A percentile compares a stretch with the other conserved stretches of the same genome.
phyloP scores from a whole-genome alignment of 2,888 invertebrate species.

The Agrochola litura region DNA sequence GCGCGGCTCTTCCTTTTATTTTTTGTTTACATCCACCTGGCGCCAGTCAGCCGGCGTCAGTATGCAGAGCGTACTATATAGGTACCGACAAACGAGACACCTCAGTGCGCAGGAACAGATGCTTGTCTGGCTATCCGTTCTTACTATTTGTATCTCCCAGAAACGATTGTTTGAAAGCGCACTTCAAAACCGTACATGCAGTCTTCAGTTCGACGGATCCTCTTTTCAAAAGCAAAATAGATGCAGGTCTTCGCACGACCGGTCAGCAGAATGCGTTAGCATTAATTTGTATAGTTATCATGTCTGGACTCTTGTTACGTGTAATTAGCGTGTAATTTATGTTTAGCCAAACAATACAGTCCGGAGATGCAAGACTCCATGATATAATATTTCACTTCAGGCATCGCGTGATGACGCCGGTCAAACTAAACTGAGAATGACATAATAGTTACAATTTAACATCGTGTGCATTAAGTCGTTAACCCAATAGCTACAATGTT shows the following conservation, averaged over 20 bases:
- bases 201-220: not conserved
- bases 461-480: conserved; percentile 36
- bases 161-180: conserved; percentile 28
- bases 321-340: conserved; percentile 54
- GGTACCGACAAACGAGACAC: conserved; percentile 30
- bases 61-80: conserved; percentile 12
- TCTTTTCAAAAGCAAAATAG: conserved; percentile 29
- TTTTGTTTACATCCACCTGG: conserved; percentile 69
- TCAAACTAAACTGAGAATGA: conserved; percentile 38
- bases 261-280: conserved; percentile 32
- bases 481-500: conserved; percentile 35
- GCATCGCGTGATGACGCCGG: conserved; percentile 39
- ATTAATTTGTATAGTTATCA: conserved; percentile 51
- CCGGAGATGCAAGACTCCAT: conserved; percentile 41
- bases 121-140: conserved; percentile 22
- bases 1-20: conserved; percentile 56
- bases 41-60: conserved; percentile 56
- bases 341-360: conserved; percentile 48
- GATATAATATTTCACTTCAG: conserved; percentile 38
- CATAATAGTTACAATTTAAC: conserved; percentile 42
- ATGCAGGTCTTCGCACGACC: conserved; percentile 15
- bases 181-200: conserved; percentile 18
- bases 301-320: conserved; percentile 52
- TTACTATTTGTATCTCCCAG: conserved; percentile 19
- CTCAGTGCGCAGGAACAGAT: conserved; percentile 39